A percentile compares a stretch with the other conserved stretches of the same genome.
Conservation (phyloP, 2,888 invertebrate species). For the Rhagium mordax region DNA sequence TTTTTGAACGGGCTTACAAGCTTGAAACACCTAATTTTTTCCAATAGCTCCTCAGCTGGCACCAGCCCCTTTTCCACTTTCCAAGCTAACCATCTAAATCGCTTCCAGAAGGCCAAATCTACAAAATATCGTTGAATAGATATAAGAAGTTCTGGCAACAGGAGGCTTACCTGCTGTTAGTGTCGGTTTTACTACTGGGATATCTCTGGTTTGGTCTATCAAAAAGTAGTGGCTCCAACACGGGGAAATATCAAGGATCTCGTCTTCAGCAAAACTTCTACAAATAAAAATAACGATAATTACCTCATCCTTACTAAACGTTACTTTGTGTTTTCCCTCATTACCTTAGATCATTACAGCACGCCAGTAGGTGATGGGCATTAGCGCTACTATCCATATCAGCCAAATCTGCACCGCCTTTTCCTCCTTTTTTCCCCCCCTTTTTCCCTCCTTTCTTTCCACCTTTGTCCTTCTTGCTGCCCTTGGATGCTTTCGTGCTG, state of each 20-base stretch:
- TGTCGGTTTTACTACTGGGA: slow-evolving; percentile 64
- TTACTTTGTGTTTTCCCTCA: neutral
- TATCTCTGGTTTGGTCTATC: slow-evolving; percentile 66
- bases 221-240: slow-evolving; percentile 66
- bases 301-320: too few species aligned
- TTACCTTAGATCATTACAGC: slow-evolving; percentile 55
- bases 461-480: slow-evolving; percentile 7
- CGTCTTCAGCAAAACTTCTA: slow-evolving; percentile 41
- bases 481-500: slow-evolving; percentile 11
- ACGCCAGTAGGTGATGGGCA: slow-evolving; percentile 50
- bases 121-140: too few species aligned
- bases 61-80: slow-evolving; percentile 65
- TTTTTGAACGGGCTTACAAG: slow-evolving; percentile 59
- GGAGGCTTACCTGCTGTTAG: slow-evolving; percentile 60
- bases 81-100: slow-evolving; percentile 70
- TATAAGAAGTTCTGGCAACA: too few species aligned
- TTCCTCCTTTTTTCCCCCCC: slow-evolving; percentile 31
- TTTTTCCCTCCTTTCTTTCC: slow-evolving; percentile 35
- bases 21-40: slow-evolving; percentile 61
- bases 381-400: slow-evolving; percentile 34
- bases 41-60: slow-evolving; percentile 51
- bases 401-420: slow-evolving; percentile 5
- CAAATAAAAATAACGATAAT: neutral
- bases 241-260: slow-evolving; percentile 62
- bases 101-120: slow-evolving; percentile 69